Evolutionary conservation across 2,888 invertebrate genomes (phyloP), one percentile per base, ranked within the genome.

Genomic region (Oscheius myriophilus): DNA sequence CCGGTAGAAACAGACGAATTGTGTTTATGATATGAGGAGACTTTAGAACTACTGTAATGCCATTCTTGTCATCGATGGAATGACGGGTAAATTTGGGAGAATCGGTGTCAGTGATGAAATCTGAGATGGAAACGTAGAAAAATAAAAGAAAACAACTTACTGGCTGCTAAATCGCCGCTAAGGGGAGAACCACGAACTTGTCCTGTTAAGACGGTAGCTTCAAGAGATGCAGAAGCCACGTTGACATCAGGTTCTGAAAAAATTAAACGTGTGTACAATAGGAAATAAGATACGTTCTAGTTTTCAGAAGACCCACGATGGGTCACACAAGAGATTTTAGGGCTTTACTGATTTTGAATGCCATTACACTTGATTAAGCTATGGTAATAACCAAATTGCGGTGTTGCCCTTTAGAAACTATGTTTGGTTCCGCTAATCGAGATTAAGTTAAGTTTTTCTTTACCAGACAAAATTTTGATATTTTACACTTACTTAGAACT

Each of bases 391-490:
- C n/a, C n/a, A n/a, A n/a, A n/a, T n/a, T n/a, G n/a, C n/a, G n/a
- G n/a, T n/a, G n/a, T n/a, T n/a, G n/a, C n/a, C n/a, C n/a, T n/a
- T n/a, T n/a, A n/a, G n/a, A n/a, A n/a, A n/a, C n/a, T n/a, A n/a
- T n/a, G n/a, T n/a, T n/a, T n/a, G n/a, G n/a, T n/a, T n/a, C n/a
- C n/a, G n/a, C n/a, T n/a, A n/a, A n/a, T n/a, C n/a, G n/a, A n/a
- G n/a, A n/a, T n/a, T n/a, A n/a, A n/a, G n/a, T n/a, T n/a, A n/a
- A n/a, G n/a, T n/a, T n/a, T n/a, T n/a, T n/a, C n/a, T 58, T 96
- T 96, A 89, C 97, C 97, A 21, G 98, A 90, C 81, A 98, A 91
- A 86, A 92, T n/a, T n/a, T n/a, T n/a, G n/a, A n/a, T n/a, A 91
- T 87, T 97, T 6, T n/a, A n/a, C 12, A 2, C 49, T 23, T 33